Base-by-base conservation (phyloP, 2,797 vertebrate species). In the Spondyliosoma cantharus region DNA sequence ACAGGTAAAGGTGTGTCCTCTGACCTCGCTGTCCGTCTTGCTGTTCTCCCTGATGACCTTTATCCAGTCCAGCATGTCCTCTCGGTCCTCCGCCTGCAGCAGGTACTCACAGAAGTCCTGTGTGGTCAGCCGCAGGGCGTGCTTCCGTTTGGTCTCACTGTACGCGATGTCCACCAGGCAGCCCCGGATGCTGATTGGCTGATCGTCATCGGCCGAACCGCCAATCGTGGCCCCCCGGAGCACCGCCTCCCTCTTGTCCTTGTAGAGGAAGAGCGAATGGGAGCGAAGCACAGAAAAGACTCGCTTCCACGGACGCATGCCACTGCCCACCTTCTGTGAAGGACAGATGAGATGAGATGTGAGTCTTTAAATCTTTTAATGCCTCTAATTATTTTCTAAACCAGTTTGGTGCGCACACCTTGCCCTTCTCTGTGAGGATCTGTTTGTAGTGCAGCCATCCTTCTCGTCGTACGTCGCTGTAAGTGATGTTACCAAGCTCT, bases 101-200 rank as follows among this genome's bases (percentile, higher is more conserved):
- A 99, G 96, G 95, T 98, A 99, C 96, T 99, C 98, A 91, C 97
- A 98, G 96, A 98, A 99, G 96, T 99, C 98, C 96, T 98, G 97
- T 58, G 98, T 99, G 94, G 97, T 98, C 91, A 99, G 96, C 14
- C 97, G 95, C 92, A 99, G 97, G 59, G 97, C 97, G 85, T 99
- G 96, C 92, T 97, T 99, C 75, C 96, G 96, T 84, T 98, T 98
- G 91, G 98, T 99, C 93, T 98, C 97, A 85, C 98, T 98, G 96
- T 99, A 99, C 15, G 98, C 98, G 62, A 99, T 99, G 96, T 99
- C 98, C 95, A 98, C 97, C 94, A 99, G 94, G 95, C 98, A 98
- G 93, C 97, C 97, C 78, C 96, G 95, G 95, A 99, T 96, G 96
- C 95, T 97, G 96, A 98, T 96, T 16, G 96, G 94, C 93, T 97